These are phyloP conservation scores for Ianthella basta DNA, from an alignment of 37 sponge, comb jelly and placozoan species.

Conservation along the genomic window DNA sequence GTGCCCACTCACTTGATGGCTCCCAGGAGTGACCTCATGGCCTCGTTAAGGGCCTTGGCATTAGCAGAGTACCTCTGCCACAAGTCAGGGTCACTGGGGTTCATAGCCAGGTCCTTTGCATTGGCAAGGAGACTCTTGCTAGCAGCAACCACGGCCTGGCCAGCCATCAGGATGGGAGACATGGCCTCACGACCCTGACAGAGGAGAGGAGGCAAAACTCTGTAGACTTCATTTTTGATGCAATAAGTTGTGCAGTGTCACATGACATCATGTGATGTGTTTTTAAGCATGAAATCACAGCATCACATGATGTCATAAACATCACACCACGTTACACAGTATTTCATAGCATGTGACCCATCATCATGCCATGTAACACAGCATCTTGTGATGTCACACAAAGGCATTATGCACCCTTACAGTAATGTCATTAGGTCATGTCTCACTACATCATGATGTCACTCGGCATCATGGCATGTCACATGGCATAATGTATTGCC, in stretches of 20 bases:
- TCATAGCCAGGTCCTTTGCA: constrained; percentile 46
- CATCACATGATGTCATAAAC: no score
- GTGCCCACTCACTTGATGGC: constrained; percentile 37
- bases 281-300: no score
- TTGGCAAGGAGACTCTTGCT: constrained; percentile 46
- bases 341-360: no score
- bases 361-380: no score
- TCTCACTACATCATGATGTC: no score
- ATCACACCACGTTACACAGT: no score
- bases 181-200: constrained; percentile 35
- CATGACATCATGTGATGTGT: neutral
- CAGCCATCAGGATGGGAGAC: constrained; percentile 52
- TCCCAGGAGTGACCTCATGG: constrained; percentile 48
- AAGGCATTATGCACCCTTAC: no score
- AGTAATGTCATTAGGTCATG: no score
- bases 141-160: constrained; percentile 39
- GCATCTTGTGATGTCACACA: no score
- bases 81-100: constrained; percentile 48
- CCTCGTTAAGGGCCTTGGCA: constrained; percentile 52
- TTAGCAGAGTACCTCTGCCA: constrained; percentile 56
- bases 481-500: no score
- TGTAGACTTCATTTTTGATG: neutral
- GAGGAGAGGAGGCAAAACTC: neutral
- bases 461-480: no score
- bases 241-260: neutral